Percentiles rank a stretch among this genome's conserved stretches.
Conservation (phyloP, 2,888 invertebrate genomes). For the Drymonia ruficornis region DNA sequence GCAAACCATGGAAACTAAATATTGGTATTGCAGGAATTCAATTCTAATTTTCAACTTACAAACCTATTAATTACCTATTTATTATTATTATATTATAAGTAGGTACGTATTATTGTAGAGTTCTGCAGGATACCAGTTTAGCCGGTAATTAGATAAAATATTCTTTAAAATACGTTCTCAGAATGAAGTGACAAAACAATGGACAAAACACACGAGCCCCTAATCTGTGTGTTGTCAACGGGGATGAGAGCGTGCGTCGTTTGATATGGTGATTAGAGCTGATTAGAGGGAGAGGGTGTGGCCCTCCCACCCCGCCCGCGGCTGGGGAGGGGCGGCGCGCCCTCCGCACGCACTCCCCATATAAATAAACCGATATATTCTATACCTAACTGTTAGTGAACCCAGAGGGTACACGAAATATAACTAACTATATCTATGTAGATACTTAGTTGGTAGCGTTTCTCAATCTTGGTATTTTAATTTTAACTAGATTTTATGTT, state of each 20-base stretch:
- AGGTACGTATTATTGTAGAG: no score
- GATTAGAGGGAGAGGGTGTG: conserved; percentile 75
- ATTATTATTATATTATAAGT: no score
- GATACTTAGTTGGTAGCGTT: conserved; percentile 41
- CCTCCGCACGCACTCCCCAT: conserved; percentile 78
- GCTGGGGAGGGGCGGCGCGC: conserved; percentile 51
- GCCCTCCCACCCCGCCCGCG: conserved; percentile 25
- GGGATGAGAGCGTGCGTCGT: conserved; percentile 81
- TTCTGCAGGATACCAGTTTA: no score
- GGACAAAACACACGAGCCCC: conserved; percentile 50
- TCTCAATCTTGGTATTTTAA: conserved; percentile 41
- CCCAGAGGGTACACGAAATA: conserved; percentile 51
- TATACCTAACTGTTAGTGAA: conserved; percentile 58
- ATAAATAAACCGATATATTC: conserved; percentile 81
- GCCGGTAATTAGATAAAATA: not conserved
- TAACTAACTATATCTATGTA: conserved; percentile 38
- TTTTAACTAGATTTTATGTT: conserved; percentile 12
- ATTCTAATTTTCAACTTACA: no score
- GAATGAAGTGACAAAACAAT: conserved; percentile 39
- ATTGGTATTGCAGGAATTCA: no score
- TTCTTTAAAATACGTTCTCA: not conserved
- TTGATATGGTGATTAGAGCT: conserved; percentile 85
- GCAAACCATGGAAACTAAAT: no score
- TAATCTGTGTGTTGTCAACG: conserved; percentile 81
- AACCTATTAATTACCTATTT: no score